A percentile compares a stretch with the other conserved stretches of the same genome.
These are phyloP conservation scores for Cairina moschata DNA, from an alignment of 2,113 vertebrate species.

Conservation along the genomic window DNA sequence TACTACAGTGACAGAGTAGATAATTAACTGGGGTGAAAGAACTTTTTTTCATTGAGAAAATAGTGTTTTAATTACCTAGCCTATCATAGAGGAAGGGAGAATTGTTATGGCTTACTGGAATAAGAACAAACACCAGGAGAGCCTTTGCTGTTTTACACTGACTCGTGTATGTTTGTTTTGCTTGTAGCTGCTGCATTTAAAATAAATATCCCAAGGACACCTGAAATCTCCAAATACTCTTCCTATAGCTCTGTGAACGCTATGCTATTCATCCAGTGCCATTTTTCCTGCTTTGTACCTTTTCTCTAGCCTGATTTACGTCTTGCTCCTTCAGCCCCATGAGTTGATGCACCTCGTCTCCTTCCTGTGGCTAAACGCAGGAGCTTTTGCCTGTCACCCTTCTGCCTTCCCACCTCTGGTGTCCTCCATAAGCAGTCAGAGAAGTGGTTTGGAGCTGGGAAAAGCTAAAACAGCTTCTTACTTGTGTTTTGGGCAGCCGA, in stretches of 20 bases:
- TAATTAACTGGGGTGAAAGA: constrained; percentile 47
- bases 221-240: neutral
- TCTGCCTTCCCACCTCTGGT: neutral
- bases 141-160: neutral
- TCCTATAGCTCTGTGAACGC: neutral
- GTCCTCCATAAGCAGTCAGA: neutral
- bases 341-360: neutral
- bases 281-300: neutral
- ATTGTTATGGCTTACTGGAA: constrained; percentile 3
- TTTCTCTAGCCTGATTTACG: neutral
- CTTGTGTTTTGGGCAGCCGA: neutral
- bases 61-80: constrained; percentile 33
- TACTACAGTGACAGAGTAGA: constrained; percentile 24
- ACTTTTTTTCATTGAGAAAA: constrained; percentile 35
- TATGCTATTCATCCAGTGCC: neutral
- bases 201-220: neutral
- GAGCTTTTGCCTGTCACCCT: neutral
- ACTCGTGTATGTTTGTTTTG: neutral
- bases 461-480: neutral
- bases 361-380: neutral
- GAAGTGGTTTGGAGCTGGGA: neutral
- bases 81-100: constrained; percentile 29
- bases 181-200: neutral
- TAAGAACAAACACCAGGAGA: constrained; percentile 5
- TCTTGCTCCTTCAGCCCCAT: neutral